Evolutionary conservation across 1,140 invertebrate genomes (phyloP), one percentile per base, ranked within the genome.

Genomic region (Brachionus calyciflorus): DNA sequence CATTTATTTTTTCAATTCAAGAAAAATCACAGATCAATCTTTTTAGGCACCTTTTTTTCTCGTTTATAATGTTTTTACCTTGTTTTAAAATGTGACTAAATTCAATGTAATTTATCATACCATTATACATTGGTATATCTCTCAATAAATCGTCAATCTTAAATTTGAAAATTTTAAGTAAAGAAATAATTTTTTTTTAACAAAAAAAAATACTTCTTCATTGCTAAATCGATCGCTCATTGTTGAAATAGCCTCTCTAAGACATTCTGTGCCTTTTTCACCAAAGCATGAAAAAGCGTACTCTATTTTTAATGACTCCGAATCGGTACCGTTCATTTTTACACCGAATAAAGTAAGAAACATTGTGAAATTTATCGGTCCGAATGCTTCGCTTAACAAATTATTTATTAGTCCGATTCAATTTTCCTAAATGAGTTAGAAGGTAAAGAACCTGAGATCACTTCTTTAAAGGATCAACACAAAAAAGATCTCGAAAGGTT

Each of bases 291-390:
- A 93, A 84, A 96, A 96, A 24, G 94, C 94, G n/a, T n/a, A n/a
- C n/a, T n/a, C n/a, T n/a, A 86, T 96, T 96, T 83, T 95, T 93
- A 80, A 96, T 96, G 0, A 95, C 93, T 96, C 93, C 21, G 93
- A 93, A 85, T 96, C 93, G 7, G 94, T 96, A 21, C 96, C 95
- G 87, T 95, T 93, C 77, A 85, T 79, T 78, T 84, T 84, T 79
- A 98, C 96, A 77, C 95, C 95, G 86, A 99, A 98, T 30, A 98
- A 86, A 17, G 95, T 98, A n/a, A 98, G 86, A 84, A 98, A 98
- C 92, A 96, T 96, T 28, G 96, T 98, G 83, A 99, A 98, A 84
- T 98, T 98, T 73, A 99, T 95, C 46, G 94, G 93, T 0, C 93
- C 94, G 0, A 93, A 94, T 6, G 94, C 94, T 87, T 98, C 94